Evolutionary conservation across 1,140 invertebrate genomes (phyloP), one percentile per base, ranked within the genome.

Genomic region (Hyposmocoma kahamanoa): DNA sequence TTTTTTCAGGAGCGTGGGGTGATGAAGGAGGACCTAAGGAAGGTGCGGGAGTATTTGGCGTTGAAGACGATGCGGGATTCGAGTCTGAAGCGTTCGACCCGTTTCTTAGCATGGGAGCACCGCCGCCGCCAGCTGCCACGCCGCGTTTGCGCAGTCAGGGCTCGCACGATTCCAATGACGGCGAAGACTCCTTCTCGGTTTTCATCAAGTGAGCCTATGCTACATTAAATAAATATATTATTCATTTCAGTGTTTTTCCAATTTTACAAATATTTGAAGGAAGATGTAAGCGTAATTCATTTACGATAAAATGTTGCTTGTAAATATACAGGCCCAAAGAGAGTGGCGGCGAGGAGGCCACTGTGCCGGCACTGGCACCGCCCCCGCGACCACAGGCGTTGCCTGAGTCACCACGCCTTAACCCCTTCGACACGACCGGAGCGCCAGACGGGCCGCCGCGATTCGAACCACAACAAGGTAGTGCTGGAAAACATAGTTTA

Each of bases 1-100:
- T 42, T 1, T 32, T 15, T 51, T 8, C 34, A 81, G 77, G 65
- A 77, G 90, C 89, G 10, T 91, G 90, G 90, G 90, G 90, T n/a
- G 89, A 90, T 28, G 68, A 73, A 2, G 66, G 72, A 9, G 59
- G 64, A 3, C 42, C 70, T 4, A 86, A 87, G 10, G 77, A 67
- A 1, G 84, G 82, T 11, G 57, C 78, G 1, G 85, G 83, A 24
- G 32, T 17, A 17, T 8, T n/a, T 36, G 32, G 32, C 10, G 32
- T 17, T 2, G 38, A 18, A 41, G 92, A 92, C 10, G 32, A 36
- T 2, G 38, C 38, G 22, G 92, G 92, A 1, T 93, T 94, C 47
- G 89, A 92, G 48, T 88, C 90, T n/a, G 93, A 94, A 42, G 89
- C 89, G 22, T 95, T 95, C 69, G 96, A 97, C 72, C 89, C 93